Conservation (phyloP, 1,140 invertebrate species). For the Neodiprion fabricii region DNA sequence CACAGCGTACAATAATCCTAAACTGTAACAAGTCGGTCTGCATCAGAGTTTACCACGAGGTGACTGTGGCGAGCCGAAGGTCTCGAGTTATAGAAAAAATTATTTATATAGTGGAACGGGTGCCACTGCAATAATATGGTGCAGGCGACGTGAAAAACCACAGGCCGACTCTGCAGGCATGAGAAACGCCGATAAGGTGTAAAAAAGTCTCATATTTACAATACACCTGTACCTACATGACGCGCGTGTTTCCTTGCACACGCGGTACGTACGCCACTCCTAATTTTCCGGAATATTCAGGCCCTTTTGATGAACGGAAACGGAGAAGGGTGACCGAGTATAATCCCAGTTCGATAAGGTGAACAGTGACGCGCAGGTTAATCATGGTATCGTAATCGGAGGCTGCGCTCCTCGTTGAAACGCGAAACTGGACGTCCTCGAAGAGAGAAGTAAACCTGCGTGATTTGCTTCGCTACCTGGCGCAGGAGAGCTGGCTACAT, state of each 20-base stretch:
- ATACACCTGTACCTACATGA: too few species aligned
- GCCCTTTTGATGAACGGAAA: too few species aligned
- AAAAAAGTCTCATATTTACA: too few species aligned
- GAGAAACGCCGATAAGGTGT: too few species aligned
- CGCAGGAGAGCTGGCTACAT: too few species aligned
- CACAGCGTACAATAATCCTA: not conserved
- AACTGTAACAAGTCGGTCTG: not conserved
- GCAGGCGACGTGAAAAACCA: too few species aligned
- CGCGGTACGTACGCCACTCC: too few species aligned
- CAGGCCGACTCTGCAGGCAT: too few species aligned
- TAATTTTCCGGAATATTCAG: too few species aligned
- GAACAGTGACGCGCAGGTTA: not conserved
- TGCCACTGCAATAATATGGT: not conserved
- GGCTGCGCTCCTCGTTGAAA: not conserved
- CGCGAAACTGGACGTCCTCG: conserved; percentile 19
- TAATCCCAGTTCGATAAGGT: not conserved
- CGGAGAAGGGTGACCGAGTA: not conserved
- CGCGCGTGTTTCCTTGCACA: too few species aligned
- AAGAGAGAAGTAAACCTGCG: conserved; percentile 9
- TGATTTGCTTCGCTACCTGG: not conserved
- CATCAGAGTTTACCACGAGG: not conserved
- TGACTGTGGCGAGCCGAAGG: conserved; percentile 3
- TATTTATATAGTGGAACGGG: not conserved
- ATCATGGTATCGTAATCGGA: not conserved
- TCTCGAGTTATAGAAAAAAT: not conserved